Evolutionary conservation across 2,113 vertebrate species (phyloP).

Genomic region (Chloebia gouldiae): DNA sequence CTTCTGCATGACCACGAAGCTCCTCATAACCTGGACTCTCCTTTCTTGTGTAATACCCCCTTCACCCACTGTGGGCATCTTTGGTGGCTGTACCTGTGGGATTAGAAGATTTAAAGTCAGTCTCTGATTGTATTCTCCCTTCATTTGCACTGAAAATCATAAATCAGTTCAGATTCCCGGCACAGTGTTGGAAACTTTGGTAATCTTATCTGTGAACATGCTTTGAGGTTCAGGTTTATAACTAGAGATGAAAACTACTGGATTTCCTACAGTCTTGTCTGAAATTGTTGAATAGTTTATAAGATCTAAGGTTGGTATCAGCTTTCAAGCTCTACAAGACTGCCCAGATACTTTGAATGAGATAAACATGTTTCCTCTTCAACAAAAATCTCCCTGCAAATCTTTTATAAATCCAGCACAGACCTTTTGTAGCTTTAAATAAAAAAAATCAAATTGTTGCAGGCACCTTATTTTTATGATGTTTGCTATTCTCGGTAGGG

Average conservation of each 20-base stretch:
- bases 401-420: neutral
- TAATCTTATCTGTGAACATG: neutral
- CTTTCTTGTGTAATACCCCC: neutral
- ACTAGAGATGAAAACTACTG: neutral
- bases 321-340: neutral
- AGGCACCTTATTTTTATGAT: neutral
- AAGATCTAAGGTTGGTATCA: neutral
- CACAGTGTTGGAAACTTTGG: neutral
- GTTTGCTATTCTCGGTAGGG: neutral
- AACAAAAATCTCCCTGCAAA: neutral
- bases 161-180: neutral
- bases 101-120: neutral
- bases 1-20: neutral
- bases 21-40: neutral
- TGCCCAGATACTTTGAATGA: neutral
- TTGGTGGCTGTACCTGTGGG: fast-evolving
- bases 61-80: neutral
- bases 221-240: neutral
- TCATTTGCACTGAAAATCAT: neutral
- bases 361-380: neutral
- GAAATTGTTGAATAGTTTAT: neutral
- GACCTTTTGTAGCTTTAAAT: neutral
- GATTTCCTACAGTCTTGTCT: neutral
- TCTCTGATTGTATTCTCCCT: neutral
- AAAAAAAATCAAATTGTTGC: neutral